Evolutionary conservation across 2,797 vertebrate genomes (phyloP).

Genomic region (Podargus strigoides): DNA sequence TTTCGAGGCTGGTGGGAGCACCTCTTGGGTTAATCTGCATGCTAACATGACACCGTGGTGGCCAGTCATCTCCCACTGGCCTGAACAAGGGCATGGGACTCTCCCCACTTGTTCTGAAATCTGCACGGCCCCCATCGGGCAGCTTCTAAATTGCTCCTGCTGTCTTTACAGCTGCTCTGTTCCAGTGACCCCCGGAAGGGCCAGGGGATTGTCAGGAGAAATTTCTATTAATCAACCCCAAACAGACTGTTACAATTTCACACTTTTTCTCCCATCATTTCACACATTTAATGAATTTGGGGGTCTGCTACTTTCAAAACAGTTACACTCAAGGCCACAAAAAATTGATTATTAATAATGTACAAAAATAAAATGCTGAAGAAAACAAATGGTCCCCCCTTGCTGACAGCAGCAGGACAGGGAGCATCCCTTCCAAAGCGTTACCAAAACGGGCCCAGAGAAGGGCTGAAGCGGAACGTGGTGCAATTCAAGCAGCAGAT

Average conservation of each 20-base stretch:
- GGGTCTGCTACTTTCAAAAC: constrained; percentile 68
- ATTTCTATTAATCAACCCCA: constrained; percentile 82
- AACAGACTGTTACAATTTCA: constrained; percentile 81
- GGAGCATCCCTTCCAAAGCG: not conserved
- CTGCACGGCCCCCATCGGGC: constrained; percentile 56
- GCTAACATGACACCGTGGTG: constrained; percentile 60
- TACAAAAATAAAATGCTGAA: not conserved
- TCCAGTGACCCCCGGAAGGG: constrained; percentile 80
- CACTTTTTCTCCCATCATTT: constrained; percentile 77
- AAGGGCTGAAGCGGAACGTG: not conserved
- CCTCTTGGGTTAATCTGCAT: constrained; percentile 53
- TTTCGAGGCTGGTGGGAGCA: not conserved
- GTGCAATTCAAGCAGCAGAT: not conserved
- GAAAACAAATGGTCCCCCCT: not conserved
- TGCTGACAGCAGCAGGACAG: constrained; percentile 24
- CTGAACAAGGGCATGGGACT: constrained; percentile 65
- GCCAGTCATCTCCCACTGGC: constrained; percentile 48
- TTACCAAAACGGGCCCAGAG: not conserved
- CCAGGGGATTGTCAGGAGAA: constrained; percentile 72
- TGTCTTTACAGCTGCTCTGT: constrained; percentile 82
- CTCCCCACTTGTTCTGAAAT: constrained; percentile 70
- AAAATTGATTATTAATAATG: not conserved
- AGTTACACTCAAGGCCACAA: constrained; percentile 48
- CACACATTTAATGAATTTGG: constrained; percentile 77
- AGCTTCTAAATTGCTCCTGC: constrained; percentile 75